phyloP scores from a whole-genome alignment of 2,888 invertebrate genomes.

The Stenoptilia bipunctidactyla region DNA sequence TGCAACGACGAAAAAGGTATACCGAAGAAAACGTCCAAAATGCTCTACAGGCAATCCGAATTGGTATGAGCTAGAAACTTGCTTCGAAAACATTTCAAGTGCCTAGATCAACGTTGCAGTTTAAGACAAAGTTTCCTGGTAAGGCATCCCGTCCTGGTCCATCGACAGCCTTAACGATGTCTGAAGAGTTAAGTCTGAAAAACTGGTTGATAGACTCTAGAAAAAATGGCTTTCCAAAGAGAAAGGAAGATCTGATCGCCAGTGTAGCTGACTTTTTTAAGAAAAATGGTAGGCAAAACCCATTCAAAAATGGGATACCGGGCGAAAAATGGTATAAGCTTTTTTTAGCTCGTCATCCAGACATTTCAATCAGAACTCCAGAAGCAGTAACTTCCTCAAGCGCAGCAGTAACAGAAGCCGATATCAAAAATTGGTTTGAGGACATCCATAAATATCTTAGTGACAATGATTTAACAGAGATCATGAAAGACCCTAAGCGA shows the following conservation, averaged over 20 bases:
- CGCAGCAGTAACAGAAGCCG: constrained; percentile 17
- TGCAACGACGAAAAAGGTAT: constrained; percentile 3
- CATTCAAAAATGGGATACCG: too few species aligned
- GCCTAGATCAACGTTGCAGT: too few species aligned
- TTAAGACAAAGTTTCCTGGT: too few species aligned
- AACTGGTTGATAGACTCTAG: constrained; percentile 8
- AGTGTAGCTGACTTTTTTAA: constrained; percentile 9
- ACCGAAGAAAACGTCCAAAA: constrained; percentile 4
- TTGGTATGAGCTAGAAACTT: constrained; percentile 9
- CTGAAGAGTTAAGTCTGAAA: constrained; percentile 5
- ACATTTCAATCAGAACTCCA: constrained; percentile 16
- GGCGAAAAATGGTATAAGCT: constrained; percentile 20
- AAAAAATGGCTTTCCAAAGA: constrained; percentile 9
- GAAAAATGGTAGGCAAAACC: constrained; percentile 4
- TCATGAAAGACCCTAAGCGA: constrained; percentile 19
- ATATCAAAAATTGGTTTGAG: constrained; percentile 21
- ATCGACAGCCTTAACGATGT: constrained; percentile 4
- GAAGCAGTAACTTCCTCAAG: constrained; percentile 22
- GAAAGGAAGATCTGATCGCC: constrained; percentile 8
- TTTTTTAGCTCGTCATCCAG: constrained; percentile 19
- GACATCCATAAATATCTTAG: constrained; percentile 15
- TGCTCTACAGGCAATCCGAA: constrained; percentile 7
- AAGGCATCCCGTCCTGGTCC: too few species aligned
- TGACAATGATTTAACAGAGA: constrained; percentile 14
- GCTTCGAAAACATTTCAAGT: constrained; percentile 7